Base-by-base conservation (phyloP, 2,113 vertebrate genomes). In the Spea bombifrons region DNA sequence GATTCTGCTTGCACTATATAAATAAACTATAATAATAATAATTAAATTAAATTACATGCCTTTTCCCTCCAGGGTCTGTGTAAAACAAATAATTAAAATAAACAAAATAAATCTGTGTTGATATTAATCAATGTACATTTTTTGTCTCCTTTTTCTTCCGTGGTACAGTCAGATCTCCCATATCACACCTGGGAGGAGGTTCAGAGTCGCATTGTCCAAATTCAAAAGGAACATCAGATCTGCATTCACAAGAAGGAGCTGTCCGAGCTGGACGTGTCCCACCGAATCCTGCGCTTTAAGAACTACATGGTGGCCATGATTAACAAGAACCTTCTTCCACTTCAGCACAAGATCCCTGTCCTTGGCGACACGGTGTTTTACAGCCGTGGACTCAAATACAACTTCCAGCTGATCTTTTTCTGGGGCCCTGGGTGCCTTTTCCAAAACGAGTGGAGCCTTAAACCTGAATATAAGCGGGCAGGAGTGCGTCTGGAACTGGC, bases 251-350 rank as follows among this genome's bases (percentile, higher is more conserved):
- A 99, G 87, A 97, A 96, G 48, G 97, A 99, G 82, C 90, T 99
- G 79, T 94, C 94, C 0, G 97, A 99, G 85, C 87, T 99, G 43
- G 97, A 99, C 82, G 94, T 99, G 84, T 98, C 98, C 85, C 97
- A 99, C 83, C 94, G 97, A 82, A 99, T 99, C 83, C 92, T 99
- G 75, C 96, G 97, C 71, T 99, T 99, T 88, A 98, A 99, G 85
- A 99, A 99, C 90, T 99, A 99, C 87, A 98, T 98, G 95, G 97
- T 99, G 74, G 97, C 97, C 1, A 96, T 99, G 94, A 94, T 99
- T 71, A 99, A 99, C 86, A 99, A 99, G 84, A 99, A 97, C 0
- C 92, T 99, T 59, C 91, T 99, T 78, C 97, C 97, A 5, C 92
- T 99, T 75, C 94, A 94, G 69, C 97, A 96, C 89, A 92, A 87